Conservation (phyloP, 2,888 invertebrate genomes). For the Drosophila neonasuta region DNA sequence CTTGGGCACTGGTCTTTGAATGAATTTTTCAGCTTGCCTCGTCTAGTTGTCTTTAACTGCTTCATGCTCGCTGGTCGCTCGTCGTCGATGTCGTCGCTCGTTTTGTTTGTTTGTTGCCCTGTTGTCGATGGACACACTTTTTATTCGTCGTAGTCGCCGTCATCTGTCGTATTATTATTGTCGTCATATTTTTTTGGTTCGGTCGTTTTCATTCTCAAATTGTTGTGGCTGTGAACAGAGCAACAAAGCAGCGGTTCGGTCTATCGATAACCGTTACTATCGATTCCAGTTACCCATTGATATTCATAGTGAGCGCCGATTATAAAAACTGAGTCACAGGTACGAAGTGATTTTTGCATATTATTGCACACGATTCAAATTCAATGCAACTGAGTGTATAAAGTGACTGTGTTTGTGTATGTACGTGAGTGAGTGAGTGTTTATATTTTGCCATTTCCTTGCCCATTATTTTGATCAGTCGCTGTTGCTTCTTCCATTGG, state of each 20-base stretch:
- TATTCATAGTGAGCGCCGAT: slow-evolving; percentile 24
- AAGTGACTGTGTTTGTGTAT: slow-evolving; percentile 17
- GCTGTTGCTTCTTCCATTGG: slow-evolving; percentile 50
- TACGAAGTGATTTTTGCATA: slow-evolving; percentile 30
- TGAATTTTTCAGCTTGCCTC: slow-evolving; percentile 79
- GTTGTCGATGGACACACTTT: slow-evolving; percentile 27
- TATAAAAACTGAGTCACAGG: slow-evolving; percentile 40
- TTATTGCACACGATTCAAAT: slow-evolving; percentile 41
- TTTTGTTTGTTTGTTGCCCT: background rate
- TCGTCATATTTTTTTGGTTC: slow-evolving; percentile 17
- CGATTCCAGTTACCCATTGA: slow-evolving; percentile 25
- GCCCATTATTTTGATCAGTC: slow-evolving; percentile 35
- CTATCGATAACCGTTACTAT: slow-evolving; percentile 37
- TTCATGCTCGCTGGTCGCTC: slow-evolving; percentile 65
- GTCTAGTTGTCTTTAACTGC: slow-evolving; percentile 79
- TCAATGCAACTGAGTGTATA: slow-evolving; percentile 18
- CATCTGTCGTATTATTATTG: slow-evolving; percentile 1
- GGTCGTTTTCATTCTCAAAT: slow-evolving; percentile 23
- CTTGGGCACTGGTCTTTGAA: slow-evolving; percentile 75
- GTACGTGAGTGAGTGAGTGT: slow-evolving; percentile 16
- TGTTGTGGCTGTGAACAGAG: background rate
- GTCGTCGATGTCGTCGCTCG: slow-evolving; percentile 21
- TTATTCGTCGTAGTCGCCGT: background rate
- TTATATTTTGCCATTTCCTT: slow-evolving; percentile 34
- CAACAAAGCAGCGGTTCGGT: background rate